phyloP scores from a whole-genome alignment of 2,888 invertebrate species.

The Drosophila paramelanica region DNA sequence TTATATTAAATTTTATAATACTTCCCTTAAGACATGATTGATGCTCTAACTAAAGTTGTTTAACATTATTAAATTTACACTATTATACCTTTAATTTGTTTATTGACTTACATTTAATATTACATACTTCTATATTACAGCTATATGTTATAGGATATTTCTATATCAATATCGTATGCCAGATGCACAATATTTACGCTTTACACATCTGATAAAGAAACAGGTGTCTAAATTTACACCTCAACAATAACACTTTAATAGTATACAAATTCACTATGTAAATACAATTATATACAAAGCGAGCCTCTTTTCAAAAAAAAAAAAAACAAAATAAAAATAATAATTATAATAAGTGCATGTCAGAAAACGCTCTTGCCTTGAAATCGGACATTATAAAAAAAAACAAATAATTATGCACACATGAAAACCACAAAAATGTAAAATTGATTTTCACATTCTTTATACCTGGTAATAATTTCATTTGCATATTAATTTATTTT shows the following conservation, averaged over 20 bases:
- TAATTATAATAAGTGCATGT: not conserved
- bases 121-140: too few species aligned
- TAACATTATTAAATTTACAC: too few species aligned
- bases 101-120: too few species aligned
- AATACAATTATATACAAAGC: slow-evolving; percentile 7
- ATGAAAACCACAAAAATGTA: slow-evolving; percentile 40
- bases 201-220: not conserved
- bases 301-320: slow-evolving; percentile 13
- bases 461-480: slow-evolving; percentile 33
- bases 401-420: not conserved
- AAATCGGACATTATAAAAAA: not conserved
- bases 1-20: too few species aligned
- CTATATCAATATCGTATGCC: too few species aligned
- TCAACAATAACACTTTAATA: not conserved
- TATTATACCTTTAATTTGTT: not conserved
- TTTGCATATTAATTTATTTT: slow-evolving; percentile 37
- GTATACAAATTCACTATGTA: not conserved
- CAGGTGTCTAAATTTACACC: slow-evolving; percentile 7
- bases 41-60: too few species aligned
- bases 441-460: slow-evolving; percentile 41
- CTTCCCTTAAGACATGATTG: too few species aligned
- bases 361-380: not conserved
- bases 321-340: slow-evolving; percentile 6
- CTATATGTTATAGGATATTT: too few species aligned
- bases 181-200: not conserved